These are phyloP conservation scores for Erannis defoliaria DNA, from an alignment of 2,888 invertebrate species.

Conservation along the genomic window DNA sequence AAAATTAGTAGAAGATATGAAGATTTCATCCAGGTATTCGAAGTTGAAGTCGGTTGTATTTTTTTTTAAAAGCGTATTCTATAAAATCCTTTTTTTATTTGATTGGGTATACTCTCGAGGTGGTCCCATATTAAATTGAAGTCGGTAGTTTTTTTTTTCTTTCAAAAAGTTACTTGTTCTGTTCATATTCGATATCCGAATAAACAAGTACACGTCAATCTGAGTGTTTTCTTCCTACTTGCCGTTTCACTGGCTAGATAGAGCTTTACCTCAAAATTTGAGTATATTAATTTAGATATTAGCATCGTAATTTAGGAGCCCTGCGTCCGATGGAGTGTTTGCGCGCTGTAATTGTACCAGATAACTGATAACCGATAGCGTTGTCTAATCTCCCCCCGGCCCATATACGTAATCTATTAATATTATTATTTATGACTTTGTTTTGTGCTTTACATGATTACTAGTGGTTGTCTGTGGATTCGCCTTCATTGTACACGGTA, in stretches of 20 bases:
- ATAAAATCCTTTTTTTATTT: too few relatives aligned
- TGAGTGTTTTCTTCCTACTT: too few relatives aligned
- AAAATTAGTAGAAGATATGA: too few relatives aligned
- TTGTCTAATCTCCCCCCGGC: conserved; percentile 40
- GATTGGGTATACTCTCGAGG: too few relatives aligned
- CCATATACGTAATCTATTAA: conserved; percentile 40
- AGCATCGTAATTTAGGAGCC: conserved; percentile 34
- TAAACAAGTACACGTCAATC: too few relatives aligned
- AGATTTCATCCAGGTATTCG: too few relatives aligned
- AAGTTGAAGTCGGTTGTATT: too few relatives aligned
- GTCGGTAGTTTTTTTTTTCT: too few relatives aligned
- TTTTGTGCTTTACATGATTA: conserved; percentile 26
- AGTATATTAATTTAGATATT: conserved; percentile 26
- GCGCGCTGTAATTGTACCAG: conserved; percentile 54
- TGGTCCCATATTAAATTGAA: too few relatives aligned
- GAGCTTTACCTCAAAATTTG: neutral
- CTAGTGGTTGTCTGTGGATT: conserved; percentile 14
- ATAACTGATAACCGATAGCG: conserved; percentile 28
- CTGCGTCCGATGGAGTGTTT: conserved; percentile 52
- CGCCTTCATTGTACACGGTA: neutral
- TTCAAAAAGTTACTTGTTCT: too few relatives aligned
- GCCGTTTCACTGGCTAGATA: neutral
- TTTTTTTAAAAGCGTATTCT: too few relatives aligned
- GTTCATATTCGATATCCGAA: too few relatives aligned
- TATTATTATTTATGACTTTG: conserved; percentile 45